Evolutionary conservation across 2,113 vertebrate genomes (phyloP).

Genomic region (Pseudolaguvia tuberculata): DNA sequence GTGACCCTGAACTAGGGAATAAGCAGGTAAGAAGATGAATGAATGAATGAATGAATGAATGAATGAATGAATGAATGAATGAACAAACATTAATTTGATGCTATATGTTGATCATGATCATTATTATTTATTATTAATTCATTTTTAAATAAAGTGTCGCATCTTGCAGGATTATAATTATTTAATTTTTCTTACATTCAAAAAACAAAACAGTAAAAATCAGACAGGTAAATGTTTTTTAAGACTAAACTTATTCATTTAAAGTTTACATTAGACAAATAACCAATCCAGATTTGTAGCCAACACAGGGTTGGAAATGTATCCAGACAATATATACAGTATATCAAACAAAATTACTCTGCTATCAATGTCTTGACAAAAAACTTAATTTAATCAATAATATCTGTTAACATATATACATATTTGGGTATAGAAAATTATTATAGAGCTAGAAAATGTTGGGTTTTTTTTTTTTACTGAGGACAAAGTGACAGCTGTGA

Average conservation of each 20-base stretch:
- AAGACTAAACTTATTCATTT: background rate
- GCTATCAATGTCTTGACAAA: too few species aligned
- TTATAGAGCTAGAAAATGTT: background rate
- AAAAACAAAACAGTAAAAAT: too few species aligned
- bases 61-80: too few species aligned
- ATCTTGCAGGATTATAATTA: background rate
- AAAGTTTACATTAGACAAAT: background rate
- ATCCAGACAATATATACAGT: background rate
- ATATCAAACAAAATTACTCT: too few species aligned
- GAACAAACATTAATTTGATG: background rate
- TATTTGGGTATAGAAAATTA: background rate
- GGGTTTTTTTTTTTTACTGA: background rate
- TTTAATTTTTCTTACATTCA: background rate
- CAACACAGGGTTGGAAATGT: background rate
- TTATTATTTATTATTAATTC: background rate
- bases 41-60: too few species aligned
- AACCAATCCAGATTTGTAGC: background rate
- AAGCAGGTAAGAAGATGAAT: too few species aligned
- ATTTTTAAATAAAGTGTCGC: background rate
- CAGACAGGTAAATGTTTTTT: background rate
- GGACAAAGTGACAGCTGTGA: constrained; percentile 41
- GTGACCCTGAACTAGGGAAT: too few species aligned
- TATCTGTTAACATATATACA: background rate
- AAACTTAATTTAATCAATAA: too few species aligned
- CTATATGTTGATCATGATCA: background rate